Percentiles rank a stretch among this genome's conserved stretches.
Conservation (phyloP, 2,888 invertebrate species). For the Geophilus truncorum region DNA sequence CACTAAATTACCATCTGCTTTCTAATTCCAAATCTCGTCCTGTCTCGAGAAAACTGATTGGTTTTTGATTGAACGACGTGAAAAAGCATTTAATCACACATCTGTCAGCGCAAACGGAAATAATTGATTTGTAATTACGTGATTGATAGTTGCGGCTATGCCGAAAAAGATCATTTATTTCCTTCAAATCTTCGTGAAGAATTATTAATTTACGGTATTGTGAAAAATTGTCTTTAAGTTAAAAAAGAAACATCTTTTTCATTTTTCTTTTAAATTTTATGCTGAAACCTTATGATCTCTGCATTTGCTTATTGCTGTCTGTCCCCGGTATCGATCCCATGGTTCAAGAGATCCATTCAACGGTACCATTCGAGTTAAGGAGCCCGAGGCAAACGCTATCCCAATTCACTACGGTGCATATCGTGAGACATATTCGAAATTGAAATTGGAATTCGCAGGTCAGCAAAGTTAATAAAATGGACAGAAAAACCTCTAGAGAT, state of each 20-base stretch:
- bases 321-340: background rate
- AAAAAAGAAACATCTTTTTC: background rate
- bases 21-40: background rate
- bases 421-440: conserved; percentile 13
- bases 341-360: conserved; percentile 9
- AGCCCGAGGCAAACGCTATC: conserved; percentile 12
- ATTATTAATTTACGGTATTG: background rate
- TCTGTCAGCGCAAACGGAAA: background rate
- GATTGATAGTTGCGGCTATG: background rate
- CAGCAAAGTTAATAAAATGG: conserved; percentile 24
- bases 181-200: background rate
- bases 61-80: conserved; percentile 18
- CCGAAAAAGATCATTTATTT: background rate
- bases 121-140: conserved; percentile 13
- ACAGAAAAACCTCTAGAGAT: background rate
- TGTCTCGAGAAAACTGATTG: background rate
- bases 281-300: background rate
- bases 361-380: conserved; percentile 5
- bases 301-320: background rate
- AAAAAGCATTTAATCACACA: background rate
- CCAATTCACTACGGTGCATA: conserved; percentile 6
- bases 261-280: background rate
- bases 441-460: conserved; percentile 24
- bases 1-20: background rate
- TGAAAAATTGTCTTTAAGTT: too few species aligned